Conservation (phyloP, 2,113 vertebrate genomes). For the Eurystomus gularis region DNA sequence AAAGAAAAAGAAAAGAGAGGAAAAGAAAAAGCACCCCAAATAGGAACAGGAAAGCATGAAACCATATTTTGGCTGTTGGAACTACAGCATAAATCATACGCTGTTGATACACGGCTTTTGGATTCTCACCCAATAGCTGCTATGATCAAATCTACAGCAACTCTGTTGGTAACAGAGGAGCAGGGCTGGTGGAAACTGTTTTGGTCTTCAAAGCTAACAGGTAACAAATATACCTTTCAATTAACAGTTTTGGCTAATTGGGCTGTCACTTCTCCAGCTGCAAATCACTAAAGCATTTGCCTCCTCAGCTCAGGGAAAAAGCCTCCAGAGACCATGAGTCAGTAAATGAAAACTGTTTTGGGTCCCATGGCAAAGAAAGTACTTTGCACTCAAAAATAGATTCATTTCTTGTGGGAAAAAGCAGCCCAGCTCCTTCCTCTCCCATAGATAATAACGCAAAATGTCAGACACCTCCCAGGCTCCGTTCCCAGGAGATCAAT, state of each 20-base stretch:
- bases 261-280: background rate
- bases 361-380: slow-evolving; percentile 53
- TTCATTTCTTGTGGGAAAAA: slow-evolving; percentile 60
- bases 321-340: slow-evolving; percentile 40
- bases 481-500: slow-evolving; percentile 2
- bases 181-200: background rate
- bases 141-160: background rate
- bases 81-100: slow-evolving; percentile 7
- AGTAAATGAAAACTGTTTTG: slow-evolving; percentile 45
- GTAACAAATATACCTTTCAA: background rate
- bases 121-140: slow-evolving; percentile 6
- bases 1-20: too few species aligned
- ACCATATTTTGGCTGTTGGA: slow-evolving; percentile 18
- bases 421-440: slow-evolving; percentile 28
- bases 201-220: background rate
- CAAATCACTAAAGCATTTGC: background rate
- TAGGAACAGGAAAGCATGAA: slow-evolving; percentile 19
- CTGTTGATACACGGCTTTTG: background rate
- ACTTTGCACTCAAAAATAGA: slow-evolving; percentile 67
- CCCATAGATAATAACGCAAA: slow-evolving; percentile 47
- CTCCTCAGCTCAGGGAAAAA: slow-evolving; percentile 25
- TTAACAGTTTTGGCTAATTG: background rate
- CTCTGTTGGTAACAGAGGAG: background rate
- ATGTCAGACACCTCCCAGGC: slow-evolving; percentile 45
- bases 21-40: background rate